A percentile compares a stretch with the other conserved stretches of the same genome.
These are phyloP conservation scores for Epinephelus moara DNA, from an alignment of 2,113 vertebrate genomes.

Conservation along the genomic window DNA sequence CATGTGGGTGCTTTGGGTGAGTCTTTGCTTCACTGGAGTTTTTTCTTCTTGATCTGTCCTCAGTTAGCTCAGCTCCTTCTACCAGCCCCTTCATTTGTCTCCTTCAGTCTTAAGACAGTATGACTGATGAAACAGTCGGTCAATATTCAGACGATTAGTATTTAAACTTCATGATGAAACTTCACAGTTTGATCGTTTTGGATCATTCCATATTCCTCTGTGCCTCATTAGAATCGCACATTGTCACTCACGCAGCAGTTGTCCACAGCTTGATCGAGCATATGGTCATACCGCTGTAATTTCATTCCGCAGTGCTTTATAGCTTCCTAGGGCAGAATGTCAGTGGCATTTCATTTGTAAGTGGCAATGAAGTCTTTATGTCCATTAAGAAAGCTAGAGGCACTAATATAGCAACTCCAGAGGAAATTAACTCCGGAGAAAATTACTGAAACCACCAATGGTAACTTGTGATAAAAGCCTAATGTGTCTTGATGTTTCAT, in stretches of 20 bases:
- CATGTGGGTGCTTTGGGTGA: background rate
- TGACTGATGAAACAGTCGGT: conserved; percentile 40
- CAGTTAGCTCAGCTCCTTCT: conserved; percentile 9
- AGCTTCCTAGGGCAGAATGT: conserved; percentile 61
- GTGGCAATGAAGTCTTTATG: conserved; percentile 66
- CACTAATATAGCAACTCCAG: conserved; percentile 61
- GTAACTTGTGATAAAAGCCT: conserved; percentile 35
- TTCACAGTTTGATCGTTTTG: conserved; percentile 44
- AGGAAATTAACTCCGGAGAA: conserved; percentile 69
- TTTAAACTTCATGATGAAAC: conserved; percentile 44
- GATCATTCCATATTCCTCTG: conserved; percentile 33
- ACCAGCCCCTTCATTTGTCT: conserved; percentile 8
- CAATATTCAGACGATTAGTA: conserved; percentile 17
- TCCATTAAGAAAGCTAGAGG: conserved; percentile 64
- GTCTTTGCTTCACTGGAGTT: background rate
- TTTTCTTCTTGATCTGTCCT: conserved; percentile 1
- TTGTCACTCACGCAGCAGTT: conserved; percentile 52
- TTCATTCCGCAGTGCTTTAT: conserved; percentile 52
- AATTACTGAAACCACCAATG: conserved; percentile 42
- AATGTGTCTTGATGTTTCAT: conserved; percentile 14
- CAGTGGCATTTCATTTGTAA: conserved; percentile 71
- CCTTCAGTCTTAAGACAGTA: background rate
- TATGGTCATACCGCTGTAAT: conserved; percentile 66
- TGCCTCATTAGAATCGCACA: conserved; percentile 57
- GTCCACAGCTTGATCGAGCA: conserved; percentile 53